Percentiles rank a stretch among this genome's conserved stretches.
phyloP scores from a whole-genome alignment of 1,140 invertebrate species.

The Lasaia peninsularis region DNA sequence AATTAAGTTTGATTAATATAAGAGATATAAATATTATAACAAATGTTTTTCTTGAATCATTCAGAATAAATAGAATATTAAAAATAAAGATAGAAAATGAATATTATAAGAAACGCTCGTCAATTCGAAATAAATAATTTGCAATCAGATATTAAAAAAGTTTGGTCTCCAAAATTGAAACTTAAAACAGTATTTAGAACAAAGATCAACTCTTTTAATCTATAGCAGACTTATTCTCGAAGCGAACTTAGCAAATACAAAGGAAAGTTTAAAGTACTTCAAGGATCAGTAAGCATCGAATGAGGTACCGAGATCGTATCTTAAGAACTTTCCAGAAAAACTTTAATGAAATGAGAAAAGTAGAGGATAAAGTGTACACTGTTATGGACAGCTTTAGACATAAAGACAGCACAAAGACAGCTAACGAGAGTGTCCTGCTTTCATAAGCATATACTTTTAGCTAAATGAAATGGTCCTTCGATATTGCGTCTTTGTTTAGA shows the following conservation, averaged over 20 bases:
- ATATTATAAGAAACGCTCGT: too few relatives aligned
- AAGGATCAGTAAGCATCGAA: slow-evolving; percentile 14
- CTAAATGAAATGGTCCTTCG: background rate
- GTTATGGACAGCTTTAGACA: slow-evolving; percentile 15
- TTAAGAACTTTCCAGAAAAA: slow-evolving; percentile 19
- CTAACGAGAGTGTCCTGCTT: background rate
- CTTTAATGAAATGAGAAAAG: slow-evolving; percentile 28
- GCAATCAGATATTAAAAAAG: too few relatives aligned
- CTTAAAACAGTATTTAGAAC: background rate
- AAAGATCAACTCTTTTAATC: slow-evolving; percentile 10
- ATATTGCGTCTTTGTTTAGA: slow-evolving; percentile 8
- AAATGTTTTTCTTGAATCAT: too few relatives aligned
- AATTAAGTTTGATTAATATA: too few relatives aligned
- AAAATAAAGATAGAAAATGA: too few relatives aligned
- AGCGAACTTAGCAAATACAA: slow-evolving; percentile 15
- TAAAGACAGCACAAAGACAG: slow-evolving; percentile 3
- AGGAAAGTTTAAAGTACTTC: slow-evolving; percentile 14
- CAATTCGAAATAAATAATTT: too few relatives aligned
- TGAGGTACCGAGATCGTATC: slow-evolving; percentile 15
- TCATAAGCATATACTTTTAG: background rate
- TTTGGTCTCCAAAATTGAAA: background rate
- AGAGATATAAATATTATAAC: too few relatives aligned
- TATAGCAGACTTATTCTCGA: background rate
- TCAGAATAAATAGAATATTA: too few relatives aligned
- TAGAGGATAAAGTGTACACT: slow-evolving; percentile 13